These are phyloP conservation scores for Adrianichthys oophorus DNA, from an alignment of 2,797 vertebrate species.

Conservation along the genomic window DNA sequence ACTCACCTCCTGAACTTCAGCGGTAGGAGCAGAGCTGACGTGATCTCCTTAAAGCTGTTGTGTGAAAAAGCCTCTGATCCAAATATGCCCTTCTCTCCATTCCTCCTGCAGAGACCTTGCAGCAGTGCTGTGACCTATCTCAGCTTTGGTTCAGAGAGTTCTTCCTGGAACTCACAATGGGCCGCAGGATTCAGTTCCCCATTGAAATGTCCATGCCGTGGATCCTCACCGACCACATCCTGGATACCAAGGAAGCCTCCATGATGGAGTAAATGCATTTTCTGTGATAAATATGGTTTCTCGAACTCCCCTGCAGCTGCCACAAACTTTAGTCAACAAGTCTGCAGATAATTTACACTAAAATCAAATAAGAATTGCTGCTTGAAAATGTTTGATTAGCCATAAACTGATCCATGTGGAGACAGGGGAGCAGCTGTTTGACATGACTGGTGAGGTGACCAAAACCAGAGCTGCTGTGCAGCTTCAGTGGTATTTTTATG, in stretches of 20 bases:
- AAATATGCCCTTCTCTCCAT: background rate
- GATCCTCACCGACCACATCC: constrained; percentile 97
- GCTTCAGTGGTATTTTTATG: constrained; percentile 5
- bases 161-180: constrained; percentile 97
- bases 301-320: background rate
- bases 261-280: constrained; percentile 92
- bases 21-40: constrained; percentile 76
- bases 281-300: background rate
- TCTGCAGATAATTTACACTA: background rate
- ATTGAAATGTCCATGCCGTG: constrained; percentile 99
- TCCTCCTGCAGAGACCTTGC: constrained; percentile 85
- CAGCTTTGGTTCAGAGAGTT: constrained; percentile 99
- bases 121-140: constrained; percentile 97
- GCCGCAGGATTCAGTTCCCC: constrained; percentile 96
- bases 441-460: too few relatives aligned
- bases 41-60: too few relatives aligned
- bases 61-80: background rate
- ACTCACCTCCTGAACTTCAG: constrained; percentile 98
- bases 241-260: constrained; percentile 95
- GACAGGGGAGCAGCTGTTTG: too few relatives aligned
- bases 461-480: background rate
- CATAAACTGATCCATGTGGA: too few relatives aligned
- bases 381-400: background rate
- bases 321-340: background rate
- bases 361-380: background rate